Base-by-base conservation (phyloP, 2,797 vertebrate genomes). In the Danio tinwini region DNA sequence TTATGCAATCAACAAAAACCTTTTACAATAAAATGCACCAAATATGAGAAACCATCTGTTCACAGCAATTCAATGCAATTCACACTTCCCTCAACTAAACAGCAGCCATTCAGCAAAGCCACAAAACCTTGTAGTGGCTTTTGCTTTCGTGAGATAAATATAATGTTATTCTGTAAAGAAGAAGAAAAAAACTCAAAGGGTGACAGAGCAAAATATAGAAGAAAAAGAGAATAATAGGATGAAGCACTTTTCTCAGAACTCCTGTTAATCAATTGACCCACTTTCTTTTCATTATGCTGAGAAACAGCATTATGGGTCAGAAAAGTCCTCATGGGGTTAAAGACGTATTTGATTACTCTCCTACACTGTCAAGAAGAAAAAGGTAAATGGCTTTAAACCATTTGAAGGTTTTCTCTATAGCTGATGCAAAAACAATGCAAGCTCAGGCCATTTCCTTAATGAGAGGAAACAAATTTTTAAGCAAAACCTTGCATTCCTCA, bases 271-370 rank as follows among this genome's bases (percentile, higher is more conserved):
- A 62, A 75, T 72, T 71, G 77, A 39, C 49, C 37, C 44, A 55
- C 78, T 72, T 81, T 83, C 44, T 44, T 72, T 81, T 83, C 44
- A 44, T 37, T 42, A 21, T 67, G 61, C 19, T 67, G 37, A 53
- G 37, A 74, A 52, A 70, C 71, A 52, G 12, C 39, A 61, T 21
- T 16, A 14, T 12, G 10, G 5, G 16, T 29, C 16, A 50, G 8
- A 44, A 17, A 81, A 21, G 39, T 53, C 12, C 5, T n/a, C 13
- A 64, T 19, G 62, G 10, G 37, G 1, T 71, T 42, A 78, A 29
- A 37, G 13, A 14, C 1, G 11, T 53, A 21, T 50, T 14, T 56
- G 39, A 37, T 45, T 56, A 37, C 7, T 3, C 6, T 19, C 29
- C 10, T 16, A 14, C n/a, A 44, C n/a, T 21, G 47, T n/a, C 29